A percentile compares a stretch with the other conserved stretches of the same genome.
Evolutionary conservation across 2,113 vertebrate genomes (phyloP).

Genomic region (Poicephalus gulielmi): DNA sequence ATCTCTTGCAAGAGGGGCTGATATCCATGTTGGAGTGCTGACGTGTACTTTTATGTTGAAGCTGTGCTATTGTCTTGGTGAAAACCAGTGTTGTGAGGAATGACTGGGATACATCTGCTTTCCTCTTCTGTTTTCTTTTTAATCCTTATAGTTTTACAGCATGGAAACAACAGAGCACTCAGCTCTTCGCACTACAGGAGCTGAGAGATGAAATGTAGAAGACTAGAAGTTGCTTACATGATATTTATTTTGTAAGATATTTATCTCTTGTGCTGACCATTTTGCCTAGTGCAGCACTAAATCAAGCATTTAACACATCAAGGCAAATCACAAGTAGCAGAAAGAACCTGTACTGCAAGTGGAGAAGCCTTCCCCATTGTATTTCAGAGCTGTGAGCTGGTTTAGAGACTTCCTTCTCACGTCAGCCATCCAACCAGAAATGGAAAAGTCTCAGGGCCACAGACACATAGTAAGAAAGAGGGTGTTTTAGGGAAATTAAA

Average conservation of each 20-base stretch:
- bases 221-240: not conserved
- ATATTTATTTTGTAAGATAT: not conserved
- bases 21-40: accelerated
- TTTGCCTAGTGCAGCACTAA: not conserved
- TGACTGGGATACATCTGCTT: not conserved
- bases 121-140: not conserved
- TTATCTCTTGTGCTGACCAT: not conserved
- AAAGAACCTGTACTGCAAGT: not conserved
- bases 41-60: not conserved
- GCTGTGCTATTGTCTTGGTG: not conserved
- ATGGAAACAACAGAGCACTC: not conserved
- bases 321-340: not conserved
- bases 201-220: not conserved
- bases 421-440: not conserved
- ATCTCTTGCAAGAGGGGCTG: not conserved
- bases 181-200: not conserved
- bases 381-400: not conserved
- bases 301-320: not conserved
- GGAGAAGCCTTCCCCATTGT: not conserved
- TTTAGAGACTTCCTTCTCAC: not conserved
- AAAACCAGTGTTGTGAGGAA: not conserved
- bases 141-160: not conserved
- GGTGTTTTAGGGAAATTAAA: constrained; percentile 21
- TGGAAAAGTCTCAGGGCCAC: not conserved
- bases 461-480: not conserved